Conservation (phyloP, 2,797 vertebrate genomes). For the Adrianichthys oophorus region DNA sequence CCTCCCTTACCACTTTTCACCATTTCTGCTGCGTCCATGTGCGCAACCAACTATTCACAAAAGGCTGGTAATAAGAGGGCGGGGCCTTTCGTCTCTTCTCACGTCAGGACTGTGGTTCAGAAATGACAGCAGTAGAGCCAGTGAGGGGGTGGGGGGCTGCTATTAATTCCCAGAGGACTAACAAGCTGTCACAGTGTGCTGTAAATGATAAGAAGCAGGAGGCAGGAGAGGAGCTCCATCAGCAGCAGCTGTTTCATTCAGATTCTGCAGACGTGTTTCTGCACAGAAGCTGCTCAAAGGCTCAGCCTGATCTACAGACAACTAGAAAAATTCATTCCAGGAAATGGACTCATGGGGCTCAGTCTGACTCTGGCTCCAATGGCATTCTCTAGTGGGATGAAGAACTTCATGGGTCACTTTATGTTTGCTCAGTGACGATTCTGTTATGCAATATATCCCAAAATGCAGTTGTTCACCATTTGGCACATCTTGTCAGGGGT, state of each 20-base stretch:
- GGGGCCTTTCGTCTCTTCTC: conserved; percentile 28
- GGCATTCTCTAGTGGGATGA: too few species aligned
- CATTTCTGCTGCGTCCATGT: conserved; percentile 41
- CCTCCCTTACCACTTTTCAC: conserved; percentile 29
- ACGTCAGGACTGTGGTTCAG: conserved; percentile 27
- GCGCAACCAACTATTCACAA: conserved; percentile 55
- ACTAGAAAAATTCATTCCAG: too few species aligned
- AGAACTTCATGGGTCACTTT: too few species aligned
- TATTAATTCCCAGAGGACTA: conserved; percentile 17
- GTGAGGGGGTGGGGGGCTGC: conserved; percentile 15
- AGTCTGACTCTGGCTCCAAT: too few species aligned
- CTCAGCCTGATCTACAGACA: too few species aligned
- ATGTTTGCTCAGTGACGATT: too few species aligned
- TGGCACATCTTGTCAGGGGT: too few species aligned
- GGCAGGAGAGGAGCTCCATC: conserved; percentile 9
- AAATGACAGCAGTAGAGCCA: conserved; percentile 17
- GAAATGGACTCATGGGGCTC: too few species aligned
- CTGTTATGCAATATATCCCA: too few species aligned
- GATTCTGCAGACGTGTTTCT: too few species aligned
- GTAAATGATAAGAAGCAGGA: conserved; percentile 39
- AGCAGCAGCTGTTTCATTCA: conserved; percentile 3
- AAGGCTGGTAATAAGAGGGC: conserved; percentile 48
- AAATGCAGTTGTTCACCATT: too few species aligned
- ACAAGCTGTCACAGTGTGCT: neutral
- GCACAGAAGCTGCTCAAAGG: too few species aligned